phyloP scores from a whole-genome alignment of 2,888 invertebrate species.

The Synergus laeviventris region DNA sequence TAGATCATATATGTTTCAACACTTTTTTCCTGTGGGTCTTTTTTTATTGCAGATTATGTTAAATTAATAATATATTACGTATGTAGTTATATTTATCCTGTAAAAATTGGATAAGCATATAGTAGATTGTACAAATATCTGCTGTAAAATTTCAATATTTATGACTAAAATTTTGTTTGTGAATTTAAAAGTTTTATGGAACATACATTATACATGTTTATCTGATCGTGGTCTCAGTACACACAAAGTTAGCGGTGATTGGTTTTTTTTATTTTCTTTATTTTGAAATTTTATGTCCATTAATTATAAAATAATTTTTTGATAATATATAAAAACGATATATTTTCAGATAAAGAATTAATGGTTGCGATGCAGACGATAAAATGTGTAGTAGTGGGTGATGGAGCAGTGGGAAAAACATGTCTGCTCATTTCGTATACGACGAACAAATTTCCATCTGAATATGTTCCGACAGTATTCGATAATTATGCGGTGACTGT shows the following conservation, averaged over 20 bases:
- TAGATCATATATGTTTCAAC: not conserved
- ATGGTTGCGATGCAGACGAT: slow-evolving; percentile 89
- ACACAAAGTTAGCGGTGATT: no score
- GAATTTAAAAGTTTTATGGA: no score
- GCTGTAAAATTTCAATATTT: no score
- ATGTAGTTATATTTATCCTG: no score
- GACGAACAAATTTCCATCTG: slow-evolving; percentile 95
- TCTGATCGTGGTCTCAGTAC: no score
- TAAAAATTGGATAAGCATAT: no score
- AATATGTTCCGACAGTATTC: slow-evolving; percentile 97
- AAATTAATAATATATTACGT: no score
- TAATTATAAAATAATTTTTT: not conserved
- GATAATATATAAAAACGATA: not conserved
- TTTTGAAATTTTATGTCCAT: no score
- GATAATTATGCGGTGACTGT: slow-evolving; percentile 99
- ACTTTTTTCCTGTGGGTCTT: not conserved
- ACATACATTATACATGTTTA: no score
- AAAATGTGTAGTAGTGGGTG: slow-evolving; percentile 98
- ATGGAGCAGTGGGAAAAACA: slow-evolving; percentile 97
- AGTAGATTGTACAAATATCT: no score
- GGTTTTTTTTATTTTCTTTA: no score
- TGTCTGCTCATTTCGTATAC: slow-evolving; percentile 94
- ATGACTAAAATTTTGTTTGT: no score
- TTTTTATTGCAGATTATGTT: not conserved
- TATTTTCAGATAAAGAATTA: slow-evolving; percentile 19